Percentiles rank a stretch among this genome's conserved stretches.
These are phyloP conservation scores for Callocephalon fimbriatum DNA, from an alignment of 2,113 vertebrate genomes.

Conservation along the genomic window DNA sequence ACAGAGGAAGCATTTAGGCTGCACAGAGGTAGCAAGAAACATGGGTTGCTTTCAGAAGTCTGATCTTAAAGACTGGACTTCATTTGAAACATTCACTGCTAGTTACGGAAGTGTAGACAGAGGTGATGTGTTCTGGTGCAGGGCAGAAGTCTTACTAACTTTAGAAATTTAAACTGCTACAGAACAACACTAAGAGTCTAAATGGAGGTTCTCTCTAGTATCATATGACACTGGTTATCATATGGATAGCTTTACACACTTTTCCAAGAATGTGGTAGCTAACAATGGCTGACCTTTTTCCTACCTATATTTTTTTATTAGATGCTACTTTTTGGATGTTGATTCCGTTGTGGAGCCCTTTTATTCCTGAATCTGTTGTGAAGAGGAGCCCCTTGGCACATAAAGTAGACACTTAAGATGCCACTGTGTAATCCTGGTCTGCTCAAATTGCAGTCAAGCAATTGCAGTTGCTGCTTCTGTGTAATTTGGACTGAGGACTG, in stretches of 20 bases:
- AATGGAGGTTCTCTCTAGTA: background rate
- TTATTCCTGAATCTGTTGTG: background rate
- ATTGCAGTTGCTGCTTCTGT: background rate
- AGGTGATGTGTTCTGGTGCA: background rate
- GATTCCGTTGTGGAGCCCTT: background rate
- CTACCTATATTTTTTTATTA: background rate
- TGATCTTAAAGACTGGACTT: background rate
- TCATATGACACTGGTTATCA: accelerated
- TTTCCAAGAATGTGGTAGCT: background rate
- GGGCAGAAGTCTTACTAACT: background rate
- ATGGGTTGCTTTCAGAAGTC: background rate
- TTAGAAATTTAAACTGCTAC: background rate
- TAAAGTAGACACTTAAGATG: background rate
- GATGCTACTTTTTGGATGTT: background rate
- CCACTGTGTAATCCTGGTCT: background rate
- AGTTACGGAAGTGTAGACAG: background rate
- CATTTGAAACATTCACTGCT: background rate
- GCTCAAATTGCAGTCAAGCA: background rate
- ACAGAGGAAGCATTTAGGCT: background rate
- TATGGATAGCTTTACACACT: background rate
- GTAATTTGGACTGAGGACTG: accelerated
- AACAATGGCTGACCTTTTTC: background rate
- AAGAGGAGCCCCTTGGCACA: background rate
- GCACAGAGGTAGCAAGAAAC: background rate
- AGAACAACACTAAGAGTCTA: background rate